phyloP scores from a whole-genome alignment of 2,113 vertebrate species.

The Taurulus bubalis region DNA sequence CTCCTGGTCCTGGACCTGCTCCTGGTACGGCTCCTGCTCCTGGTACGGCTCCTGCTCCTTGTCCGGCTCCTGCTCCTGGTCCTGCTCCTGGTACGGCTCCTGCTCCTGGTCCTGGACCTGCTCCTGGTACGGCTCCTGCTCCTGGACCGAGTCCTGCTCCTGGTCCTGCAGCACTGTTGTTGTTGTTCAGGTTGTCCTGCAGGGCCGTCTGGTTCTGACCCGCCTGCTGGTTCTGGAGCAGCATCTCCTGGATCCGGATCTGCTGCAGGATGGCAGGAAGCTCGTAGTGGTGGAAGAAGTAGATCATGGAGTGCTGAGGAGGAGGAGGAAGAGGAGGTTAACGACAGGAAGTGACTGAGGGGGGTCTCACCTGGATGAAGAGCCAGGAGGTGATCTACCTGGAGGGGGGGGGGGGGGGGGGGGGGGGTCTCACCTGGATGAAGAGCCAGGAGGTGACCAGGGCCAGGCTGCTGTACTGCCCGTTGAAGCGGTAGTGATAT shows the following conservation, averaged over 20 bases:
- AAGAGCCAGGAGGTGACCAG: slow-evolving; percentile 99
- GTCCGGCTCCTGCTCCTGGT: background rate
- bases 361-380: slow-evolving; percentile 96
- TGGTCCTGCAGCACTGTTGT: slow-evolving; percentile 67
- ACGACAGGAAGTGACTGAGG: no score
- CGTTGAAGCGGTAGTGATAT: slow-evolving; percentile 98
- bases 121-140: background rate
- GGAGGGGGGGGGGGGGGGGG: no score
- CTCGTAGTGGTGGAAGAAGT: slow-evolving; percentile 99
- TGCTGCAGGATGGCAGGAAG: slow-evolving; percentile 97
- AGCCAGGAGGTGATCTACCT: slow-evolving; percentile 99
- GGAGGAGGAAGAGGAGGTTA: background rate
- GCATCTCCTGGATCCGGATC: slow-evolving; percentile 97
- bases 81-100: background rate
- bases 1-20: slow-evolving; percentile 2
- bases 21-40: slow-evolving; percentile 6
- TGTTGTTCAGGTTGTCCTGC: slow-evolving; percentile 97
- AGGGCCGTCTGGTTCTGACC: slow-evolving; percentile 90
- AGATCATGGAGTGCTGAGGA: slow-evolving; percentile 96
- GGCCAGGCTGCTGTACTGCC: slow-evolving; percentile 98
- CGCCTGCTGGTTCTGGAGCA: slow-evolving; percentile 93
- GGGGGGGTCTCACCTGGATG: no score
- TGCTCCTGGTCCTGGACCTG: background rate
- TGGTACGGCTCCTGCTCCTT: background rate
- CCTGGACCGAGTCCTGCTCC: no score